Evolutionary conservation across 2,797 vertebrate species (phyloP).

Genomic region (Philypnodon macrostomus): DNA sequence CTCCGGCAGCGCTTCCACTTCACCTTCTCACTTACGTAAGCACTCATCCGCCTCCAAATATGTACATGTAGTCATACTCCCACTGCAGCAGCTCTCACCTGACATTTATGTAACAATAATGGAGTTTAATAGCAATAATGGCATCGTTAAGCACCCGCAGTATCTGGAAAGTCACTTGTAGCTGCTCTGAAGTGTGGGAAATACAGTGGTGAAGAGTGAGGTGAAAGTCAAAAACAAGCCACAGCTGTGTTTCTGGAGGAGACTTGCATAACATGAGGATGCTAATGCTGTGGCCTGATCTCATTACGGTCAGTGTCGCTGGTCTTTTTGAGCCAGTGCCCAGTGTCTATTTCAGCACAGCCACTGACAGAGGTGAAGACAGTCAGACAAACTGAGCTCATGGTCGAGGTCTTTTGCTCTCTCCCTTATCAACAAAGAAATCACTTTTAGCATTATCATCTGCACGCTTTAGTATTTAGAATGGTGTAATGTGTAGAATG

Average conservation of each 20-base stretch:
- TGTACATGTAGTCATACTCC: constrained; percentile 16
- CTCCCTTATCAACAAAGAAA: too few species aligned
- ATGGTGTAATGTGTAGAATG: too few species aligned
- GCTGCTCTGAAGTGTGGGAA: constrained; percentile 1
- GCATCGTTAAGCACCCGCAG: constrained; percentile 40
- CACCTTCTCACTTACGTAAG: constrained; percentile 91
- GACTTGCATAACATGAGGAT: constrained; percentile 33
- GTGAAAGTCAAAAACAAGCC: constrained; percentile 12
- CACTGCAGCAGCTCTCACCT: constrained; percentile 18
- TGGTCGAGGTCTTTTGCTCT: too few species aligned
- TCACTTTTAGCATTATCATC: too few species aligned
- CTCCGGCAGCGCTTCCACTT: constrained; percentile 96
- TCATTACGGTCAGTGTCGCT: constrained; percentile 45
- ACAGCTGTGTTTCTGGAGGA: constrained; percentile 32
- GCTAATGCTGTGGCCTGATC: constrained; percentile 40
- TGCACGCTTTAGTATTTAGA: too few species aligned
- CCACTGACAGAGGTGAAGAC: constrained; percentile 12
- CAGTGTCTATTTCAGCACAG: constrained; percentile 33
- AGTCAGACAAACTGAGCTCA: not conserved
- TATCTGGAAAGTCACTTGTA: constrained; percentile 33
- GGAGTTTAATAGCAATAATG: constrained; percentile 55
- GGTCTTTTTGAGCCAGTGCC: constrained; percentile 44
- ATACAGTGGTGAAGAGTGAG: not conserved
- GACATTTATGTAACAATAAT: constrained; percentile 53
- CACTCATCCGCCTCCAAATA: constrained; percentile 37